Evolutionary conservation across 2,888 invertebrate genomes (phyloP), one percentile per base, ranked within the genome.

Genomic region (Cosmia trapezina): DNA sequence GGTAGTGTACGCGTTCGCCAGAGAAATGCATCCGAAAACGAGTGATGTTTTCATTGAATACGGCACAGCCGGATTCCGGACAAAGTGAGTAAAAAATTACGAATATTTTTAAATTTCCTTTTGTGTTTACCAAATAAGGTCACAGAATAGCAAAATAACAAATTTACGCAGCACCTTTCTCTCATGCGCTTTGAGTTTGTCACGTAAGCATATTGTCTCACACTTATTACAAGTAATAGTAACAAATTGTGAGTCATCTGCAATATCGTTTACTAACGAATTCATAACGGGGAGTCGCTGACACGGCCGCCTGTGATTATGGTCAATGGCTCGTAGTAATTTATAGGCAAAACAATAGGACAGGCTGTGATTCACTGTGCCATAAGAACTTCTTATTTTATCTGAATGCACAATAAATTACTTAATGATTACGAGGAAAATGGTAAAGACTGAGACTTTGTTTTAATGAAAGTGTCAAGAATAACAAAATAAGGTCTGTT

Each of bases 61-160:
- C 96, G 98, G 98, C 86, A 98, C 98, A 77, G 98, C 98, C 86
- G 98, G 98, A 90, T 98, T 98, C 93, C 97, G 98, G 89, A 97
- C 97, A 89, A 98, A 97, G 98, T 98, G 94, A 97, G 97, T 96
- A 88, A 81, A 86, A 85, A 82, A 88, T 83, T 84, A 45, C 37
- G 75, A 84, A 85, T 83, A 56, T 84, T 88, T 77, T 76, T 17
- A 12, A 47, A 65, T 56, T 83, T 83, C 76, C 71, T 83, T 81
- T 77, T 62, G 80, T 83, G 70, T 84, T 66, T 76, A 76, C 68
- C 72, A 73, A 85, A 79, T 86, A 84, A 80, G 87, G 88, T 87
- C 86, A 86, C 80, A 83, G 73, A 82, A 81, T 77, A 84, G 78
- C 73, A 82, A 80, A 86, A 85, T 82, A 86, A 86, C 70, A 74